A percentile compares a stretch with the other conserved stretches of the same genome.
These are phyloP conservation scores for Stegodyphus dumicola DNA, from an alignment of 1,140 invertebrate genomes.

Conservation along the genomic window DNA sequence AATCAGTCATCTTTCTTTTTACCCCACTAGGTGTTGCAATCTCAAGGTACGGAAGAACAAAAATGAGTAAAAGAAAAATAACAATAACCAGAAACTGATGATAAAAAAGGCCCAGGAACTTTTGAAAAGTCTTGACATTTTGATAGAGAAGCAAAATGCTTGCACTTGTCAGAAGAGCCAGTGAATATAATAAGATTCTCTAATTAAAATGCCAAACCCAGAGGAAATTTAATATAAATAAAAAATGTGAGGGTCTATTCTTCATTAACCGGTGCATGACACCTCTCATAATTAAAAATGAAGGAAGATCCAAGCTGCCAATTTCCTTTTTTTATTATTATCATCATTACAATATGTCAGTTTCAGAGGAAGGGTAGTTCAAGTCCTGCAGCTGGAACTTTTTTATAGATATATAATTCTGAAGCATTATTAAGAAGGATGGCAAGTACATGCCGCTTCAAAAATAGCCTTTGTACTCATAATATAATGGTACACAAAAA, in stretches of 20 bases:
- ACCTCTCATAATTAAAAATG: constrained; percentile 32
- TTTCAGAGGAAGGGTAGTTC: not conserved
- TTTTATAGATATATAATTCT: too few species aligned
- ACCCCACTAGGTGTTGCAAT: too few species aligned
- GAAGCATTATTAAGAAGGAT: too few species aligned
- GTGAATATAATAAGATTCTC: constrained; percentile 36
- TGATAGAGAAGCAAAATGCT: constrained; percentile 10
- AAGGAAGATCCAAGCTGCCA: constrained; percentile 17
- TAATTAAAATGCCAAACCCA: constrained; percentile 53
- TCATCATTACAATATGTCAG: not conserved
- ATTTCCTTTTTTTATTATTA: constrained; percentile 3
- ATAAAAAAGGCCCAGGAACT: not conserved
- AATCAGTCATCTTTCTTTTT: too few species aligned
- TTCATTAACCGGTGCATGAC: constrained; percentile 24
- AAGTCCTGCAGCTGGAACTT: not conserved
- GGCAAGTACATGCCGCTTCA: too few species aligned
- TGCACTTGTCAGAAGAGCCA: constrained; percentile 19
- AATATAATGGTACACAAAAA: too few species aligned
- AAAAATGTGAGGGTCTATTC: constrained; percentile 19
- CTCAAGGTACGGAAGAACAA: too few species aligned
- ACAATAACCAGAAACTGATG: too few species aligned
- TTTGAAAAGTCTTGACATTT: constrained; percentile 36
- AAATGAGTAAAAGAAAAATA: too few species aligned
- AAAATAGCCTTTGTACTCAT: too few species aligned
- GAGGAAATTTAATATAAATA: constrained; percentile 34